A percentile compares a stretch with the other conserved stretches of the same genome.
phyloP scores from a whole-genome alignment of 37 sponge, comb jelly and placozoan genomes.

The Ephydatia muelleri region DNA sequence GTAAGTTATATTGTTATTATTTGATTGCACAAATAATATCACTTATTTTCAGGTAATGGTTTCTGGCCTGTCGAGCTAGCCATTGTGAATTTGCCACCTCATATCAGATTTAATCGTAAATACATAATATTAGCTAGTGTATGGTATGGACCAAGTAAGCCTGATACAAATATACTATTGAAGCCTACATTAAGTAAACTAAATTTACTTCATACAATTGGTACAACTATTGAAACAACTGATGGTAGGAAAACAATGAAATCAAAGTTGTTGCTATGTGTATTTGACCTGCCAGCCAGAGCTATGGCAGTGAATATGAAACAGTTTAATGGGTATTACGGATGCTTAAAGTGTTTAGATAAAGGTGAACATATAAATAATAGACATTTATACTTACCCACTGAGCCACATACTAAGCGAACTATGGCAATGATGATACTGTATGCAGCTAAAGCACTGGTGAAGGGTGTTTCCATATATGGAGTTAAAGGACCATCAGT shows the following conservation, averaged over 20 bases:
- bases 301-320: neutral
- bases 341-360: too few relatives aligned
- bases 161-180: neutral
- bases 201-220: neutral
- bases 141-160: conserved; percentile 2
- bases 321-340: too few relatives aligned
- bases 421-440: too few relatives aligned
- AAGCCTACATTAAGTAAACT: neutral
- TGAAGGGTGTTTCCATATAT: neutral
- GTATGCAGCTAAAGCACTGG: neutral
- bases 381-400: too few relatives aligned
- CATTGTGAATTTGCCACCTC: too few relatives aligned
- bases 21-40: too few relatives aligned
- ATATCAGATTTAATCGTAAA: too few relatives aligned
- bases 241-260: neutral
- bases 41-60: too few relatives aligned
- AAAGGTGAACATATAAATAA: too few relatives aligned
- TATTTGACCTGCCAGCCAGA: neutral
- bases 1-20: neutral
- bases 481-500: neutral
- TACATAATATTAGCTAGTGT: neutral
- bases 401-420: neutral
- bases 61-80: neutral
- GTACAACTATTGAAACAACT: neutral
- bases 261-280: neutral